Evolutionary conservation across 2,113 vertebrate species (phyloP), one percentile per base, ranked within the genome.

Genomic region (Sinocyclocheilus anshuiensis): DNA sequence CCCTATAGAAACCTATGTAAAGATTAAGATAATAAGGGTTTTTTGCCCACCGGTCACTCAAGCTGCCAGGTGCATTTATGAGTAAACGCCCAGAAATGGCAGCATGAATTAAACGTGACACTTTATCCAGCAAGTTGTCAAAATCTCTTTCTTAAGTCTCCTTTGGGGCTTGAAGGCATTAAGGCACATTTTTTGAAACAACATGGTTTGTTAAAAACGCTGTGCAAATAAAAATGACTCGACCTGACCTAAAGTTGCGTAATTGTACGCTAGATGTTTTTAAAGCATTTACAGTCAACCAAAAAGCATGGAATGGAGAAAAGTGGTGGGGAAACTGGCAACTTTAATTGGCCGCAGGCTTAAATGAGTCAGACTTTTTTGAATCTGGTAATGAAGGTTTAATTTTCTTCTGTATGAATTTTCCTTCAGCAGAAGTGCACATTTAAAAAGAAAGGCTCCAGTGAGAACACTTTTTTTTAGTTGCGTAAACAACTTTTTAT

Each of bases 11-110:
- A 5, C 36, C 20, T 42, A 22, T 72, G 69, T 72, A 74, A 42
- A 74, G 71, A n/a, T 36, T 13, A 20, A 72, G 69, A 22, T 74
- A 74, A 74, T 42, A 42, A 74, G 71, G 15, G 36, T 10, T 36
- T 74, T 72, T 72, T 42, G 71, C 71, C 4, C 71, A 74, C 10
- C 1, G 71, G 36, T 74, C 33, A 42, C 20, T 74, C 4, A 74
- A 42, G 9, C 71, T 74, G 71, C 71, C 71, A 74, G 71, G 71
- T 74, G 71, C 18, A 4, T 33, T 74, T 74, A 15, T 74, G 36
- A 74, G 71, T 42, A 42, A 74, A 74, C 36, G 16, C 16, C 69
- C 36, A 39, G 18, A 22, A 42, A 39, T 4, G 29, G 18, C 69
- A 11, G 69, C 8, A 20, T 72, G 4, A 74, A 74, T 74, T 74